Evolutionary conservation across 2,888 invertebrate species (phyloP).

Genomic region (Eucera pruinosa): DNA sequence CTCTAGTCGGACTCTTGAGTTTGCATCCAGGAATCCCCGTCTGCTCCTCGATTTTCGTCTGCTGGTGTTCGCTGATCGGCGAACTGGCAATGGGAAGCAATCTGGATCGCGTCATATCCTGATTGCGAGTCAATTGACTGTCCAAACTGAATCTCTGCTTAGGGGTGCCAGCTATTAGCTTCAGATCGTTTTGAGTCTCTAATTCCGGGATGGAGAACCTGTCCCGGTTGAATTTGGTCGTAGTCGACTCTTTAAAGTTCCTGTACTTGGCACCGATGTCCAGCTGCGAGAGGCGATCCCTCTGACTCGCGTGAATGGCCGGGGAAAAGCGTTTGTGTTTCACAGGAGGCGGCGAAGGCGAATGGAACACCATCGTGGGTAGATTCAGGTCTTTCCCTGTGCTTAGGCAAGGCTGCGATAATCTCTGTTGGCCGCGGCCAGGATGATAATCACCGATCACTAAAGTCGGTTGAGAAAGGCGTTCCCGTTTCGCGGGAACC

Average conservation of each 20-base stretch:
- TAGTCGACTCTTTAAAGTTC: slow-evolving; percentile 65
- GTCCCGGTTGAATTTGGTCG: slow-evolving; percentile 78
- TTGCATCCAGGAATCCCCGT: slow-evolving; percentile 6
- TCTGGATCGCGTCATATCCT: slow-evolving; percentile 74
- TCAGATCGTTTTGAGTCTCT: slow-evolving; percentile 79
- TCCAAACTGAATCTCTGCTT: slow-evolving; percentile 81
- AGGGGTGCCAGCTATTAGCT: slow-evolving; percentile 79
- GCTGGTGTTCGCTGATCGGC: slow-evolving; percentile 77
- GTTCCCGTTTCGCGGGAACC: slow-evolving; percentile 71
- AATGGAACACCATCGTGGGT: slow-evolving; percentile 56
- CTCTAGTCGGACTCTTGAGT: slow-evolving; percentile 62
- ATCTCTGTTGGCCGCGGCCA: slow-evolving; percentile 76
- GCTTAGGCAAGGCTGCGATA: slow-evolving; percentile 79
- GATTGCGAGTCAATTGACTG: slow-evolving; percentile 78
- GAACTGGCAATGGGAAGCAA: slow-evolving; percentile 80
- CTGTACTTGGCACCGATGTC: slow-evolving; percentile 78
- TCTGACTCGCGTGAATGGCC: slow-evolving; percentile 71
- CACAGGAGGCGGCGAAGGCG: slow-evolving; percentile 65
- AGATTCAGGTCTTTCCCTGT: slow-evolving; percentile 54
- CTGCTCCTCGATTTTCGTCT: slow-evolving; percentile 59
- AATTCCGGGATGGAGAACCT: slow-evolving; percentile 81
- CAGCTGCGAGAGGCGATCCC: slow-evolving; percentile 77
- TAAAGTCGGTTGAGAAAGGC: slow-evolving; percentile 80
- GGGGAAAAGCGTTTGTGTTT: slow-evolving; percentile 77
- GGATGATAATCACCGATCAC: slow-evolving; percentile 80